Conservation (phyloP, 64 coral and sea anemone genomes). For the Actinia tenebrosa region DNA sequence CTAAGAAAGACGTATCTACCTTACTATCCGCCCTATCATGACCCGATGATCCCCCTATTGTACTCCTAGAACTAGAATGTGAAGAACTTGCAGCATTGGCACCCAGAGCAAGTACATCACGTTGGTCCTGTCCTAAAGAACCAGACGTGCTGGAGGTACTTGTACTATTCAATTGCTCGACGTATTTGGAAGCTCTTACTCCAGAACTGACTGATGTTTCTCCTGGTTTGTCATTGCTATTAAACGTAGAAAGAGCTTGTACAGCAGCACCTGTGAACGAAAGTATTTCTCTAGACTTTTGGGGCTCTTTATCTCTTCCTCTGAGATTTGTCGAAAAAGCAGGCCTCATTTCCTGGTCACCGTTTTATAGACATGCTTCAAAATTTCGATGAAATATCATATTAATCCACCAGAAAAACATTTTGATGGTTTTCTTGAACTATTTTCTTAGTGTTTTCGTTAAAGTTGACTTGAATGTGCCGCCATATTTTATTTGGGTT, state of each 20-base stretch:
- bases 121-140: not conserved
- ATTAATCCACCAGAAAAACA: not conserved
- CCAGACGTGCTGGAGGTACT: not conserved
- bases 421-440: not conserved
- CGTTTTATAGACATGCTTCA: not conserved
- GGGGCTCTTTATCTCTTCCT: not conserved
- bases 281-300: slow-evolving; percentile 59
- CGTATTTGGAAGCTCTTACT: not conserved
- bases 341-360: not conserved
- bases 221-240: not conserved
- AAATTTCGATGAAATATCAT: not conserved
- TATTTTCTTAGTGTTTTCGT: not conserved
- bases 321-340: not conserved
- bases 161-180: not conserved
- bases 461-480: not conserved
- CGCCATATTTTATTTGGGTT: slow-evolving; percentile 1
- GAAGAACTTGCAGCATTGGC: not conserved
- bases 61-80: not conserved
- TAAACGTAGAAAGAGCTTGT: slow-evolving; percentile 33
- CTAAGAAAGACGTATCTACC: slow-evolving; percentile 39
- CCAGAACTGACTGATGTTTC: not conserved
- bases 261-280: slow-evolving; percentile 82
- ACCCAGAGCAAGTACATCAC: not conserved
- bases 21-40: slow-evolving; percentile 7
- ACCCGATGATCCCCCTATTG: not conserved